phyloP scores from a whole-genome alignment of 1,140 invertebrate genomes.

The Macrotrachela quadricornifera region DNA sequence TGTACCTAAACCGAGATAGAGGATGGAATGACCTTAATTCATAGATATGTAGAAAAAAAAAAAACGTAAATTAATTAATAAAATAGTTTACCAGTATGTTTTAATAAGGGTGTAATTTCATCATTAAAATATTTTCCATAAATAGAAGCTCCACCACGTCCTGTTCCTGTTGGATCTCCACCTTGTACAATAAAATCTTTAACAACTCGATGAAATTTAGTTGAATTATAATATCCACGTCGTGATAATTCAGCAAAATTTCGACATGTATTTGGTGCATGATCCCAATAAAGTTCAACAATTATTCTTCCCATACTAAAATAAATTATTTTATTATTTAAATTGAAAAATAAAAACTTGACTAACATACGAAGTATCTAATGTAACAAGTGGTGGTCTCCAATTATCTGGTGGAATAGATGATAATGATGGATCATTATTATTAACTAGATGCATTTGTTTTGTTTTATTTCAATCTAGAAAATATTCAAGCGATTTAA shows the following conservation, averaged over 20 bases:
- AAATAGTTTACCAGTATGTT: conserved; percentile 52
- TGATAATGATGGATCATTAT: too few relatives aligned
- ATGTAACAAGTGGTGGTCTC: too few relatives aligned
- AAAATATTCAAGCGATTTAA: too few relatives aligned
- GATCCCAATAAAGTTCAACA: conserved; percentile 89
- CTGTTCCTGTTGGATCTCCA: conserved; percentile 57
- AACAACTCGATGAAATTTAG: conserved; percentile 82
- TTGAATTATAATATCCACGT: conserved; percentile 81
- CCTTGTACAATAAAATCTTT: conserved; percentile 82
- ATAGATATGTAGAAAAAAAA: too few relatives aligned
- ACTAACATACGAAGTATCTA: too few relatives aligned
- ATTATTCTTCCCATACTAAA: conserved; percentile 70
- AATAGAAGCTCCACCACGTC: conserved; percentile 80
- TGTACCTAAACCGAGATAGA: too few relatives aligned
- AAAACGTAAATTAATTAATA: too few relatives aligned
- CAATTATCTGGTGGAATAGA: too few relatives aligned
- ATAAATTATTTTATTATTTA: neutral
- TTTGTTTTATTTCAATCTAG: too few relatives aligned
- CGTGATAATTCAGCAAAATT: conserved; percentile 83
- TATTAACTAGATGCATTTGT: too few relatives aligned
- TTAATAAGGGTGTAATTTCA: conserved; percentile 78
- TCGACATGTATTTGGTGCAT: conserved; percentile 73
- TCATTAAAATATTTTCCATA: conserved; percentile 80
- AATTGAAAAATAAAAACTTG: neutral
- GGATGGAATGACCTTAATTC: too few relatives aligned